These are phyloP conservation scores for Pheosia tremula DNA, from an alignment of 2,888 invertebrate species.

Conservation along the genomic window DNA sequence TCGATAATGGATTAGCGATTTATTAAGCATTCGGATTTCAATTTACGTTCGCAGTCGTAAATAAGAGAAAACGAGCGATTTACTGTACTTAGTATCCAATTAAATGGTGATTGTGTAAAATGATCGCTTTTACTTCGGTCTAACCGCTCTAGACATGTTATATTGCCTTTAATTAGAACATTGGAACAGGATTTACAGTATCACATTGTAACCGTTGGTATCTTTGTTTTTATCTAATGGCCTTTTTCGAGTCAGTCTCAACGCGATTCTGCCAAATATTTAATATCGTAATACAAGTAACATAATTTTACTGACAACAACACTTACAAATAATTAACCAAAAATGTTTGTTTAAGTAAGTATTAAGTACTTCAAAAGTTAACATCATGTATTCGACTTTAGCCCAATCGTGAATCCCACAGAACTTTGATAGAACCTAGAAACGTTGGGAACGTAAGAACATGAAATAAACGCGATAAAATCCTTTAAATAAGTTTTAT, in stretches of 20 bases:
- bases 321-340: too few species aligned
- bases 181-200: background rate
- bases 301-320: too few species aligned
- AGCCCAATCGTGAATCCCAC: too few species aligned
- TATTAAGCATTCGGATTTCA: slow-evolving; percentile 34
- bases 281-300: too few species aligned
- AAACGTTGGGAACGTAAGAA: too few species aligned
- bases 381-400: too few species aligned
- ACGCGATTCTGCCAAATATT: too few species aligned
- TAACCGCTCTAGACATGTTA: slow-evolving; percentile 3
- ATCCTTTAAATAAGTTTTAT: too few species aligned
- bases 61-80: slow-evolving; percentile 21
- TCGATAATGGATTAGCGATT: slow-evolving; percentile 46
- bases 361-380: too few species aligned
- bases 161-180: slow-evolving; percentile 6
- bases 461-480: background rate
- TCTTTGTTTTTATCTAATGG: background rate
- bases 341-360: too few species aligned
- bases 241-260: too few species aligned
- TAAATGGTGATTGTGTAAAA: slow-evolving; percentile 10
- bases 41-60: slow-evolving; percentile 36
- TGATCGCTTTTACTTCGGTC: background rate
- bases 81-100: slow-evolving; percentile 22
- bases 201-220: background rate
- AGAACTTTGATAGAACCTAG: too few species aligned